Evolutionary conservation across 2,888 invertebrate genomes (phyloP), one percentile per base, ranked within the genome.

Genomic region (Drosophila barbarae): DNA sequence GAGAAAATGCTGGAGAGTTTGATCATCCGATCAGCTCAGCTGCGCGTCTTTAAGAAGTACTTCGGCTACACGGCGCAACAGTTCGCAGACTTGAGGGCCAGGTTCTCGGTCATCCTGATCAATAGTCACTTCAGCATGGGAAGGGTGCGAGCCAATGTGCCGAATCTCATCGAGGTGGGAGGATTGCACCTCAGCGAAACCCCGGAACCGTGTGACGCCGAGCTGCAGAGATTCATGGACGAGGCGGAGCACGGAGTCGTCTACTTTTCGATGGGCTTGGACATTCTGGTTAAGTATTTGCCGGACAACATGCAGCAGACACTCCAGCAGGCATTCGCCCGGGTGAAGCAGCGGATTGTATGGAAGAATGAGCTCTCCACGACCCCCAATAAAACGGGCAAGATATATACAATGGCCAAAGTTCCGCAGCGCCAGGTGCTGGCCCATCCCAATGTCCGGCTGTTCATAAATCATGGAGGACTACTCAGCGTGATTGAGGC

Each of bases 381-480:
- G 4, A 28, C 77, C 21, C 53, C 67, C 1, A 75, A 76, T 0
- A 80, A 72, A 12, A 70, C 81, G 0, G 64, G 76, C 0, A 88
- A 88, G 35, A 69, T 88, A 38, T 76, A 79, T 44, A 55, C 87
- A 3, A 76, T 74, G 10, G 71, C 84, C 2, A 86, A 86, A 85
- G 70, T 89, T 8, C 89, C 90, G 0, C 90, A 90, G 61, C 87
- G 88, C 3, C 87, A 88, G 38, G 66, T 88, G 2, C 47, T 88
- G 70, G 88, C 87, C 1, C 90, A 90, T 84, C 88, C 90, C 7
- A 90, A 90, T 54, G 74, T 90, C 0, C 88, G 88, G 61, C 58
- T 89, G 0, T 90, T 90, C 59, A 89, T 90, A 18, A 89, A 89
- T 1, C 90, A 91, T 50, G 90, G 89, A 7, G 90, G 90, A 1